These are phyloP conservation scores for Saccopteryx leptura DNA, from an alignment of 2,113 vertebrate genomes.

Conservation along the genomic window DNA sequence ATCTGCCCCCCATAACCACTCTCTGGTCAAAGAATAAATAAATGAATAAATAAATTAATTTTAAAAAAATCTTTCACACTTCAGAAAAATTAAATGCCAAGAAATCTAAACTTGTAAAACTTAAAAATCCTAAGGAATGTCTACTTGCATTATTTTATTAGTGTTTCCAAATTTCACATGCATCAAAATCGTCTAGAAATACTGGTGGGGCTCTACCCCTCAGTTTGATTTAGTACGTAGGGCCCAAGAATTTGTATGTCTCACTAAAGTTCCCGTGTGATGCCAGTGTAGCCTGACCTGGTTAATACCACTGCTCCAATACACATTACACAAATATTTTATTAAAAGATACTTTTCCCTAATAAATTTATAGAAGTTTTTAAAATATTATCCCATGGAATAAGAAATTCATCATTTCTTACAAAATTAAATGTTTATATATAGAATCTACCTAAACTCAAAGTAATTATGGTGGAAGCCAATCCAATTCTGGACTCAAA, in stretches of 20 bases:
- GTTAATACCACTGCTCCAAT: neutral
- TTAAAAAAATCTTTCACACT: neutral
- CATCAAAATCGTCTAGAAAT: neutral
- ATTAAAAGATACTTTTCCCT: conserved; percentile 16
- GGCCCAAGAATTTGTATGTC: neutral
- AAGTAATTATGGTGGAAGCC: conserved; percentile 5
- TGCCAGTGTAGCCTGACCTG: neutral
- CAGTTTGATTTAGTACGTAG: neutral
- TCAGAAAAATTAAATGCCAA: conserved; percentile 6
- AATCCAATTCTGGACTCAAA: conserved; percentile 28
- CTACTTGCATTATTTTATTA: neutral
- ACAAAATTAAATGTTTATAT: neutral
- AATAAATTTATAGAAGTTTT: neutral
- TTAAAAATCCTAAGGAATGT: conserved; percentile 4
- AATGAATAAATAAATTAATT: no score
- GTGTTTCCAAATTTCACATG: neutral
- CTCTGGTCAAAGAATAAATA: no score
- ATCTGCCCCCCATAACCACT: no score
- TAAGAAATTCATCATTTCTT: neutral
- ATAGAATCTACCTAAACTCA: neutral
- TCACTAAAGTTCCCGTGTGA: neutral
- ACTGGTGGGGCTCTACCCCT: neutral
- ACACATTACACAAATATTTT: neutral
- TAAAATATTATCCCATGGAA: neutral
- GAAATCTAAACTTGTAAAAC: conserved; percentile 3